Evolutionary conservation across 2,113 vertebrate genomes (phyloP), one percentile per base, ranked within the genome.

Genomic region (Eubucco bourcierii): DNA sequence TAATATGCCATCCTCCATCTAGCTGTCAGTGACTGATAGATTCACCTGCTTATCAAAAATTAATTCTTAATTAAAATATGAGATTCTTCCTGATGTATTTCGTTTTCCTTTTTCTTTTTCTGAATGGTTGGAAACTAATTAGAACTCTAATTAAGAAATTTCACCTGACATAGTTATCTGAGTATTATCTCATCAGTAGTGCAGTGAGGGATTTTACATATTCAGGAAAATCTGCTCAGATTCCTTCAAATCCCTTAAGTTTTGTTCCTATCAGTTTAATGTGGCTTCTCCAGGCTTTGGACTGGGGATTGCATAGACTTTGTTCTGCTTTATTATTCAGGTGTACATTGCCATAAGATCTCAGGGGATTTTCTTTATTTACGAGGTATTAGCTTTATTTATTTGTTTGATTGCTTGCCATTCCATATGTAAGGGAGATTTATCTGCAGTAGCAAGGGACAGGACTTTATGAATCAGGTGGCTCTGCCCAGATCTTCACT

Each of bases 101-200:
- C 12, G 39, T 37, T 11, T 4, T 33, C 33, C 12, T 64, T 37
- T 11, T 4, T 33, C 33, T 16, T 27, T 41, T 47, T 17, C 16
- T 81, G 46, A 86, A 78, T 84, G 37, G 64, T 29, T 91, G 72
- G 60, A 89, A 92, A 93, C 56, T 73, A 93, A 94, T 94, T 96
- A 95, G 60, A 80, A 24, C 13, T 89, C 44, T 93, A 92, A 94
- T 96, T 80, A 95, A 95, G 75, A 37, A 92, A 70, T 92, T 96
- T 93, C 53, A 88, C 75, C 76, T 84, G 81, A 91, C 80, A 72
- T 33, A 85, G 52, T 89, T 96, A 83, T 83, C 65, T 74, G 81
- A 87, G 82, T 85, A 93, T 93, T 89, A 89, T 87, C 75, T 92
- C 56, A 82, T 96, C 87, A 78, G 65, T 65, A 77, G 33, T 0